Evolutionary conservation across 2,888 invertebrate species (phyloP), one percentile per base, ranked within the genome.

Genomic region (Allygus modestus): DNA sequence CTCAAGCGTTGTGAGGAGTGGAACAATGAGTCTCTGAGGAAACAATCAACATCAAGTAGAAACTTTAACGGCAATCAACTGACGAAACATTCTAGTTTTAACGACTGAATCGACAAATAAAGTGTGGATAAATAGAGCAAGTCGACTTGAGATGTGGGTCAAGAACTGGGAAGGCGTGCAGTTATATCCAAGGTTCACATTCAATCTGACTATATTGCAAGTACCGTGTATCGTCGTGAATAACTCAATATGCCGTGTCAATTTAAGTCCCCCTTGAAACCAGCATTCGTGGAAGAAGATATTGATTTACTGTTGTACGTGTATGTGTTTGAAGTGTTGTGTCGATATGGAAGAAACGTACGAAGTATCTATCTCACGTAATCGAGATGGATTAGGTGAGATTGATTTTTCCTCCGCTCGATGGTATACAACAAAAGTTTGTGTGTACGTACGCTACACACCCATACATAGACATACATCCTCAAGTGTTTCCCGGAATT

Each of bases 61-160:
- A 17, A 65, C 28, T 28, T 20, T 4, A 28, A 26, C n/a, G 65
- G 65, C 58, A 15, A 26, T 65, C 65, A 65, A 65, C 65, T 15
- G n/a, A 28, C 31, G 20, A 65, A 26, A 65, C 65, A 65, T 65
- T 65, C 28, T 65, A 65, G 28, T 28, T 28, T 11, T 28, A 65
- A 65, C 65, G 65, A 28, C 28, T 65, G 4, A 12, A 46, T 12
- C 20, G 20, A 4, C 20, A 20, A 46, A 46, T 15, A 15, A 54
- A 54, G 54, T 7, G 20, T 5, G 54, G 54, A 23, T 23, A n/a
- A 54, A 54, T 11, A 54, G 54, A 54, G 23, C 20, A 5, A 23
- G 54, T 17, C n/a, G 46, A 46, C 46, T 46, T 23, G 20, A 20
- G 65, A 65, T 65, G 15, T 65, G 31, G 65, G 65, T 65, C 65